Evolutionary conservation across 2,113 vertebrate species (phyloP), one percentile per base, ranked within the genome.

Genomic region (Mormyrus lacerda): DNA sequence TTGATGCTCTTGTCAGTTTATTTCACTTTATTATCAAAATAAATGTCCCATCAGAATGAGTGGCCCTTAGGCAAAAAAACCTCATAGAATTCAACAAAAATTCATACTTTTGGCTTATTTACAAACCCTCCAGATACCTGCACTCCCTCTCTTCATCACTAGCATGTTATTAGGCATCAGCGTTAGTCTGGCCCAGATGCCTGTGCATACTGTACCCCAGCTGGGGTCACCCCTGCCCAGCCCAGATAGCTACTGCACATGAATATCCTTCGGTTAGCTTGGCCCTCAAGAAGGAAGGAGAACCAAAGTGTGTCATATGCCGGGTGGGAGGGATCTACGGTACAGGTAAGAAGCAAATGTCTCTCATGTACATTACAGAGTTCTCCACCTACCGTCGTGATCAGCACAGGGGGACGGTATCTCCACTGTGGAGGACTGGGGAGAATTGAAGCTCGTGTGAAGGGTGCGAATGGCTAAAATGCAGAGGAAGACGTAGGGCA

Each of bases 281-380:
- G 44, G 83, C n/a, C 47, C 83, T 85, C 83, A 85, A 42, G 21
- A 82, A 50, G 83, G n/a, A 85, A 31, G 61, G 87, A 87, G 88
- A 92, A 85, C 35, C 17, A 42, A 79, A 45, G 83, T 76, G 89
- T 91, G 85, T n/a, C 83, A 50, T 90, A 82, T 39, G 83, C 58
- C 11, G 90, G 90, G 92, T 91, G 91, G 92, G 91, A 92, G 91
- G 92, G 50, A 44, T 89, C 91, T 90, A 93, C 90, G 94, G 92
- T 90, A 93, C 90, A 94, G 92, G 88, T 92, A 94, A 94, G 15
- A 94, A 94, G 73, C 1, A 79, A 79, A 42, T 42, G 35, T 42
- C 35, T 76, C 31, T 19, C 5, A 35, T 19, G 10, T 17, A 39
- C 69, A 76, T 35, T 76, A 76, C 27, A 10, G 27, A 39, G 69